phyloP scores from a whole-genome alignment of 2,888 invertebrate genomes.

The Dasypolia templi region DNA sequence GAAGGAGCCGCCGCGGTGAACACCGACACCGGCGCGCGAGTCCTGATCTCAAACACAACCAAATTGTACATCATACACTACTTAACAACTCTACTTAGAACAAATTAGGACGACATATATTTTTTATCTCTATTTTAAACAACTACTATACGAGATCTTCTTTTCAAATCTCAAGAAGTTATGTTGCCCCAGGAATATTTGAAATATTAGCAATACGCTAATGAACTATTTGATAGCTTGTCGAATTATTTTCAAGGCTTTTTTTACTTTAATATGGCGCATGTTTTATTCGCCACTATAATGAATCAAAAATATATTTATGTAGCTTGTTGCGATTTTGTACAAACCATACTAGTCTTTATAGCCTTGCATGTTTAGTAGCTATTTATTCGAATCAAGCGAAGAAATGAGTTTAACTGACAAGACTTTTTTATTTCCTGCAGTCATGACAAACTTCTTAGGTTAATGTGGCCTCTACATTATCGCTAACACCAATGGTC shows the following conservation, averaged over 20 bases:
- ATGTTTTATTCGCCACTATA: slow-evolving; percentile 28
- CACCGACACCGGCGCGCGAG: slow-evolving; percentile 43
- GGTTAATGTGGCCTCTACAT: slow-evolving; percentile 17
- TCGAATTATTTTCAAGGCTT: slow-evolving; percentile 37
- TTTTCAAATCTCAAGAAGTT: slow-evolving; percentile 10
- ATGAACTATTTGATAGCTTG: slow-evolving; percentile 38
- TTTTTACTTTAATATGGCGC: slow-evolving; percentile 24
- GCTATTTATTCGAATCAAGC: slow-evolving; percentile 21
- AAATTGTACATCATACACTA: slow-evolving; percentile 67
- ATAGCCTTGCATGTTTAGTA: slow-evolving; percentile 60
- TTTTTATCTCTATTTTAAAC: slow-evolving; percentile 46
- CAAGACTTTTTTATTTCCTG: slow-evolving; percentile 46
- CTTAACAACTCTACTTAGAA: slow-evolving; percentile 38
- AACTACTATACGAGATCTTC: slow-evolving; percentile 29
- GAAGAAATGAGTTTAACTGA: slow-evolving; percentile 41
- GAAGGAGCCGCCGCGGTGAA: slow-evolving; percentile 85
- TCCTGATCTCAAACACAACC: slow-evolving; percentile 82
- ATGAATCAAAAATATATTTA: slow-evolving; percentile 47
- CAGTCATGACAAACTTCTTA: slow-evolving; percentile 56
- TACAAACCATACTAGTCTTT: slow-evolving; percentile 71
- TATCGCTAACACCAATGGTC: neutral
- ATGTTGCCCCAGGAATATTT: slow-evolving; percentile 29
- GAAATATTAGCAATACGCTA: slow-evolving; percentile 45
- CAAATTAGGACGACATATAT: slow-evolving; percentile 45
- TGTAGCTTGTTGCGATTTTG: slow-evolving; percentile 60